Percentiles rank a stretch among this genome's conserved stretches.
Conservation (phyloP, 2,797 vertebrate genomes). For the Myotis myotis region DNA sequence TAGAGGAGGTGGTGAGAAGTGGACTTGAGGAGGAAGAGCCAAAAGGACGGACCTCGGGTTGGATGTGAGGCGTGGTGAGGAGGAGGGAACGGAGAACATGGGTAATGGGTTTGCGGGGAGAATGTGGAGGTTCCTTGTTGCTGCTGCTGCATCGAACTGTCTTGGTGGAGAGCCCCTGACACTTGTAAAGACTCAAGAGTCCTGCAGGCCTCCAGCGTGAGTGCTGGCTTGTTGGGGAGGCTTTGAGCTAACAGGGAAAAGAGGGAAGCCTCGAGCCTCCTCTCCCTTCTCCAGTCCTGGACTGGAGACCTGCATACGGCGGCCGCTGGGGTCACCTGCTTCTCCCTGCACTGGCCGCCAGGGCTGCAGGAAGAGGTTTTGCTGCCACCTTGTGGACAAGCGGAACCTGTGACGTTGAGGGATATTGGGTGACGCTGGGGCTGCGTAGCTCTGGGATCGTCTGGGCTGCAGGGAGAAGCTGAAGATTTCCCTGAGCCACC, state of each 20-base stretch:
- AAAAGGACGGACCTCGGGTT: not conserved
- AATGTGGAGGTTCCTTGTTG: not conserved
- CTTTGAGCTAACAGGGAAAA: not conserved
- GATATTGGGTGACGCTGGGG: too few relatives aligned
- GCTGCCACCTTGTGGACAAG: constrained; percentile 73
- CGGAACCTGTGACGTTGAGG: not conserved
- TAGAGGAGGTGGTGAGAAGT: not conserved
- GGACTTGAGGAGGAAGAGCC: not conserved
- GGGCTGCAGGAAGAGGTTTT: constrained; percentile 25
- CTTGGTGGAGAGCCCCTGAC: not conserved
- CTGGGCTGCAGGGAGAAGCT: not conserved
- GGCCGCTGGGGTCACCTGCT: too few relatives aligned
- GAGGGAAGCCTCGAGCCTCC: not conserved
- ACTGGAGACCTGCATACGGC: not conserved
- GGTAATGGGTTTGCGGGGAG: not conserved
- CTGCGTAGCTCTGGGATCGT: not conserved
- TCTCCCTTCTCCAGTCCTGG: too few relatives aligned
- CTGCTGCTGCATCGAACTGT: not conserved
- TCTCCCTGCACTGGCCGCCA: accelerated
- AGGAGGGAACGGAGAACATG: too few relatives aligned
- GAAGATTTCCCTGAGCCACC: not conserved
- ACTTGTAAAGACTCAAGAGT: not conserved
- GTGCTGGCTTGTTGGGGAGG: not conserved
- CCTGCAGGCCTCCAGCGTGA: not conserved
- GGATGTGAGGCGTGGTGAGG: not conserved